phyloP scores from a whole-genome alignment of 2,113 vertebrate species.

The Brienomyrus longianalis region DNA sequence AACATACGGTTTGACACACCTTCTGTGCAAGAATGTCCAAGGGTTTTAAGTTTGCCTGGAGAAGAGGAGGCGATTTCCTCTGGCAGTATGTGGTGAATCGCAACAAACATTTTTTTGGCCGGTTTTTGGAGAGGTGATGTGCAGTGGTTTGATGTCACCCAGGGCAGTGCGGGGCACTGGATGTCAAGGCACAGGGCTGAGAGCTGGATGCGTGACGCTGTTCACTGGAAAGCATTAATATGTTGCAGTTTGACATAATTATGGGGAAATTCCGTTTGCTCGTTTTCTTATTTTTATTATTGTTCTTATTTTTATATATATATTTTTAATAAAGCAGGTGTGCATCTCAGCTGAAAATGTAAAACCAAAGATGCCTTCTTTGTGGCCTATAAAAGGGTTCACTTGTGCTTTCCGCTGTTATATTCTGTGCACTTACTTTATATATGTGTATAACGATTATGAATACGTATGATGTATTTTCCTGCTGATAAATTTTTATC shows the following conservation, averaged over 20 bases:
- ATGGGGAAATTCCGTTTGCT: not conserved
- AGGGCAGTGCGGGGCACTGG: not conserved
- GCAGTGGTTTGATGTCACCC: not conserved
- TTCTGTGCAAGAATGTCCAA: too few species aligned
- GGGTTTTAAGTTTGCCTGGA: not conserved
- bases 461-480: slow-evolving; percentile 23
- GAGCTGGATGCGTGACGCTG: not conserved
- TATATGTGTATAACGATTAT: slow-evolving; percentile 21
- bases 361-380: slow-evolving; percentile 7
- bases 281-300: not conserved
- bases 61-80: not conserved
- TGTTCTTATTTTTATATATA: not conserved
- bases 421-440: slow-evolving; percentile 24
- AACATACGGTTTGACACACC: too few species aligned
- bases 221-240: not conserved
- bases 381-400: not conserved
- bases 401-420: slow-evolving; percentile 28
- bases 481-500: slow-evolving; percentile 30
- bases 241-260: not conserved
- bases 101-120: not conserved
- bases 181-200: not conserved
- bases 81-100: not conserved
- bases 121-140: not conserved
- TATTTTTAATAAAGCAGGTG: not conserved
- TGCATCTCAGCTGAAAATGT: not conserved